A percentile compares a stretch with the other conserved stretches of the same genome.
Evolutionary conservation across 2,113 vertebrate genomes (phyloP).

Genomic region (Capreolus pygargus): DNA sequence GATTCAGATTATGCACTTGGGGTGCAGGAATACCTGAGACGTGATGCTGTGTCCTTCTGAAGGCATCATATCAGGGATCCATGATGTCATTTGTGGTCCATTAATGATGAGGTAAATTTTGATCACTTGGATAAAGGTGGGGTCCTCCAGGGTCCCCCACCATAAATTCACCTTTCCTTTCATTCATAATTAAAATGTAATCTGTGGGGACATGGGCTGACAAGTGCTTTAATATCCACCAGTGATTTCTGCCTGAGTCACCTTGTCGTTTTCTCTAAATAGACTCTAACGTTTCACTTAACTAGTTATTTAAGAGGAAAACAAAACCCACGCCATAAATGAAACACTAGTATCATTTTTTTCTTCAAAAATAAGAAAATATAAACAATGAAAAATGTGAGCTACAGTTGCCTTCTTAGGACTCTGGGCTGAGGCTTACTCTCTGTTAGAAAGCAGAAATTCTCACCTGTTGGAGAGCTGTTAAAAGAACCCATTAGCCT

Average conservation of each 20-base stretch:
- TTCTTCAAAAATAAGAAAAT: not conserved
- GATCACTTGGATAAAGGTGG: not conserved
- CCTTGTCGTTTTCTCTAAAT: not conserved
- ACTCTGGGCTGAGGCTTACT: not conserved
- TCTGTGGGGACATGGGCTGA: not conserved
- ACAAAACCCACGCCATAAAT: not conserved
- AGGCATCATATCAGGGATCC: not conserved
- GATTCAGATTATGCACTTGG: not conserved
- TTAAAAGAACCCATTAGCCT: not conserved
- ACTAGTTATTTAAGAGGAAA: not conserved
- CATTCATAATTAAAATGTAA: not conserved
- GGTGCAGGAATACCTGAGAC: too few species aligned
- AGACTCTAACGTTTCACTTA: not conserved
- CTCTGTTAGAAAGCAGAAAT: not conserved
- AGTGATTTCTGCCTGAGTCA: not conserved
- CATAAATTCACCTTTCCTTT: not conserved
- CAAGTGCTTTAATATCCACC: not conserved
- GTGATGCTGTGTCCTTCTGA: not conserved
- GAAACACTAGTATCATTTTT: not conserved
- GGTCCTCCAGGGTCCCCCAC: not conserved
- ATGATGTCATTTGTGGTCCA: not conserved
- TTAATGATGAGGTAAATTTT: not conserved
- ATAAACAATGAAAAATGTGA: not conserved
- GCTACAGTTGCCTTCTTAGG: not conserved
- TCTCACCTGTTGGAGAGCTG: accelerated